Evolutionary conservation across 30 jellyfish, hydroid and myxozoan species (phyloP), one percentile per base, ranked within the genome.

Genomic region (Chrysaora quinquecirrha): DNA sequence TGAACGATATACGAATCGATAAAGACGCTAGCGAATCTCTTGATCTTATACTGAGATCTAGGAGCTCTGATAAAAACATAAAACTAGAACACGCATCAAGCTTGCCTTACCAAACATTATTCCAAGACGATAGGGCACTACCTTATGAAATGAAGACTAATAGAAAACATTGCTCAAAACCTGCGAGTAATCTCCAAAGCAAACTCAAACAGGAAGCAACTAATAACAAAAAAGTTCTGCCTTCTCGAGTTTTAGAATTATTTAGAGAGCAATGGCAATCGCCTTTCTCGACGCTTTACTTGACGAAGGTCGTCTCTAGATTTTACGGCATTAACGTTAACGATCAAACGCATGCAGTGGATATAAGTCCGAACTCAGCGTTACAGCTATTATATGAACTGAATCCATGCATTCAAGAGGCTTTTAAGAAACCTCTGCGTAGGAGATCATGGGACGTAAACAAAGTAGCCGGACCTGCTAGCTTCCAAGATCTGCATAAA

Each of bases 391-490:
- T 86, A 18, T 64, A 80, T 24, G 96, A 83, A 30, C 76, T 93
- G 61, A 67, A 54, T 28, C 87, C 95, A 2, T 19, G 73, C 6
- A 46, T 93, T 21, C 97, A 93, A 63, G 65, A 75, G 20, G 95
- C 97, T 16, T 77, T 93, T 7, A 91, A 82, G 68, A 74, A 68
- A 35, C 85, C 97, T 1, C 81, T 83, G 48, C 84, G 85, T 14
- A 86, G 90, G 86, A 70, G 90, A 29, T 29, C 90, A 31, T 87
- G 96, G 80, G 97, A 94, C 34, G 29, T 70, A 25, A 76, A 88
- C 71, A 87, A 71, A 69, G 60, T 87, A 20, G 91, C 89, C 1
- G 99, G 99, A 10, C 97, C 96, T 4, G 68, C 79, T 4, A 48
- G 89, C 56, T 94, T 87, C 58, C 89, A 86, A 24, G 38, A 69